Evolutionary conservation across 2,888 invertebrate species (phyloP), one percentile per base, ranked within the genome.

Genomic region (Drosophila subquinaria): DNA sequence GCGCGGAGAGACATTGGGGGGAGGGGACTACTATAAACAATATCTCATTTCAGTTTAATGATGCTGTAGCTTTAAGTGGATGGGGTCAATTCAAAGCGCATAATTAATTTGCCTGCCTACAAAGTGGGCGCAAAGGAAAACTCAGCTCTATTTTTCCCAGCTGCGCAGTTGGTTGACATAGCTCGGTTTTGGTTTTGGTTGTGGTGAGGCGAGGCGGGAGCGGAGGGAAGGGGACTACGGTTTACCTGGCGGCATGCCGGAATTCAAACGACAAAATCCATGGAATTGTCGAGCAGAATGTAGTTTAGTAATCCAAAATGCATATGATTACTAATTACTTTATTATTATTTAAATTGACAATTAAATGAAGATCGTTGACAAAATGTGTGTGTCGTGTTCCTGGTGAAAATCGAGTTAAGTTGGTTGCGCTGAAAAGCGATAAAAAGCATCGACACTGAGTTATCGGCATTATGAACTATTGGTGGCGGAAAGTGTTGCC

Each of bases 271-370:
- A 89, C 80, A 79, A 89, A 87, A 81, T 90, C 90, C 89, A 89
- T 89, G 53, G 83, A 82, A 70, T 90, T 85, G 84, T 91, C 91
- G 79, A 91, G 77, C 47, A 91, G 71, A 66, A 90, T 89, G 73
- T 91, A n/a, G n/a, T n/a, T n/a, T n/a, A n/a, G n/a, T n/a, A n/a
- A n/a, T n/a, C n/a, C n/a, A n/a, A n/a, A n/a, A n/a, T n/a, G n/a
- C n/a, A n/a, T n/a, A n/a, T n/a, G n/a, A n/a, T n/a, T n/a, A n/a
- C n/a, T n/a, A n/a, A n/a, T n/a, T n/a, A n/a, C n/a, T n/a, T n/a
- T n/a, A n/a, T n/a, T n/a, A n/a, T n/a, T n/a, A n/a, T n/a, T n/a
- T n/a, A n/a, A n/a, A n/a, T n/a, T n/a, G n/a, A n/a, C n/a, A n/a
- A n/a, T n/a, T n/a, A n/a, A n/a, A n/a, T n/a, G n/a, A n/a, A n/a